Conservation (phyloP, 2,113 vertebrate species). For the Equus przewalskii region DNA sequence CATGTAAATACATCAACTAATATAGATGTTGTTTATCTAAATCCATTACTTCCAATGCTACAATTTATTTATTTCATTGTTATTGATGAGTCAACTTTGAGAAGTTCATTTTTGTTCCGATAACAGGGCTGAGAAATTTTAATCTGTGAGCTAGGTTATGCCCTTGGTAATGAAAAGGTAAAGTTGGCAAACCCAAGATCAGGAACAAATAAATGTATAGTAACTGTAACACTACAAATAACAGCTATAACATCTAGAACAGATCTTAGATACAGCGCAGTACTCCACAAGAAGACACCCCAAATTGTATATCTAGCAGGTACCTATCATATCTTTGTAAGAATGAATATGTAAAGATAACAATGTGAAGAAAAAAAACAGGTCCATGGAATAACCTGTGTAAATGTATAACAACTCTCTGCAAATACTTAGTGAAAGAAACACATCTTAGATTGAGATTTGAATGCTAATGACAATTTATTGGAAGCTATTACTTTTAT, state of each 20-base stretch:
- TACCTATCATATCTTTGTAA: neutral
- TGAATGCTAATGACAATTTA: slow-evolving; percentile 17
- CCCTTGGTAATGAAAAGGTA: neutral
- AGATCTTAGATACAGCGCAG: neutral
- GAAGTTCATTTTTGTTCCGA: slow-evolving; percentile 45
- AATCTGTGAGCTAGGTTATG: slow-evolving; percentile 27
- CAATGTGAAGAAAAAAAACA: neutral
- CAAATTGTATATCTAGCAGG: neutral
- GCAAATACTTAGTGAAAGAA: slow-evolving; percentile 12
- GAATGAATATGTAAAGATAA: neutral
- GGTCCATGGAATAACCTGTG: neutral
- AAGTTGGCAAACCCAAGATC: slow-evolving; percentile 31
- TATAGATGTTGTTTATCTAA: neutral
- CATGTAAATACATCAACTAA: neutral
- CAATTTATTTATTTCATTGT: slow-evolving; percentile 41
- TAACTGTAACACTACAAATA: neutral
- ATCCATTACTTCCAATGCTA: neutral
- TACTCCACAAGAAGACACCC: neutral
- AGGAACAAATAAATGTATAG: neutral
- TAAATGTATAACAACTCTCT: neutral
- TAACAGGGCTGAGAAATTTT: slow-evolving; percentile 48
- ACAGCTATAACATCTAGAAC: neutral
- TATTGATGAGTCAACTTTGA: slow-evolving; percentile 53
- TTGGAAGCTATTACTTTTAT: slow-evolving; percentile 26
- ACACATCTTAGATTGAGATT: neutral